Conservation (phyloP, 2,888 invertebrate species). For the Perizoma affinitatum region DNA sequence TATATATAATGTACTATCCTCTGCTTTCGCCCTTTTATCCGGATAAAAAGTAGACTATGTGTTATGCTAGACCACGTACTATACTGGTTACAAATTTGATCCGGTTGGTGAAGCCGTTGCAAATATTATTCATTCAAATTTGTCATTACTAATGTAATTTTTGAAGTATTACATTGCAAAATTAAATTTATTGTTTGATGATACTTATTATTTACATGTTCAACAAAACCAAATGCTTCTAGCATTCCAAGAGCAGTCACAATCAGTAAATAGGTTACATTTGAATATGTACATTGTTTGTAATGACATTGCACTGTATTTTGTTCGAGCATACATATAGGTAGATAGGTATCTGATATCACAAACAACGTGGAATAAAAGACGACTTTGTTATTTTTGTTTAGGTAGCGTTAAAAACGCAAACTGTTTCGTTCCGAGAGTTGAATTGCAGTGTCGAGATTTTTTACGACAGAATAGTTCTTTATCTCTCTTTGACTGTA, state of each 20-base stretch:
- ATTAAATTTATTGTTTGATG: no score
- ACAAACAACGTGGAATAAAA: slow-evolving; percentile 65
- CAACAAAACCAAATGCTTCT: slow-evolving; percentile 1
- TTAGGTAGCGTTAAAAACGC: slow-evolving; percentile 56
- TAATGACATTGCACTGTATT: slow-evolving; percentile 36
- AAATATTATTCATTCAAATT: no score
- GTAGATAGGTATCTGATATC: slow-evolving; percentile 44
- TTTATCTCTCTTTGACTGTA: no score
- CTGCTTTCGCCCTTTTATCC: no score
- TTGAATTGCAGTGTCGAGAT: slow-evolving; percentile 55
- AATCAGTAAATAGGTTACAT: slow-evolving; percentile 12
- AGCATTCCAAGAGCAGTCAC: background rate
- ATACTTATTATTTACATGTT: background rate
- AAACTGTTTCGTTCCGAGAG: slow-evolving; percentile 47
- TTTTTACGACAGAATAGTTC: no score
- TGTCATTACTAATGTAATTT: no score
- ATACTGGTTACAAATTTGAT: no score
- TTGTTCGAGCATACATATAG: slow-evolving; percentile 24
- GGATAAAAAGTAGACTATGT: no score
- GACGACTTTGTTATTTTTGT: slow-evolving; percentile 63
- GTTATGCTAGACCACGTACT: no score
- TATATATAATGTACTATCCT: no score
- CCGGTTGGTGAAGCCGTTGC: no score
- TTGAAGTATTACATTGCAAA: no score
- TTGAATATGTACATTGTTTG: slow-evolving; percentile 33